Conservation (phyloP, 2,797 vertebrate genomes). For the Notamacropus eugenii region DNA sequence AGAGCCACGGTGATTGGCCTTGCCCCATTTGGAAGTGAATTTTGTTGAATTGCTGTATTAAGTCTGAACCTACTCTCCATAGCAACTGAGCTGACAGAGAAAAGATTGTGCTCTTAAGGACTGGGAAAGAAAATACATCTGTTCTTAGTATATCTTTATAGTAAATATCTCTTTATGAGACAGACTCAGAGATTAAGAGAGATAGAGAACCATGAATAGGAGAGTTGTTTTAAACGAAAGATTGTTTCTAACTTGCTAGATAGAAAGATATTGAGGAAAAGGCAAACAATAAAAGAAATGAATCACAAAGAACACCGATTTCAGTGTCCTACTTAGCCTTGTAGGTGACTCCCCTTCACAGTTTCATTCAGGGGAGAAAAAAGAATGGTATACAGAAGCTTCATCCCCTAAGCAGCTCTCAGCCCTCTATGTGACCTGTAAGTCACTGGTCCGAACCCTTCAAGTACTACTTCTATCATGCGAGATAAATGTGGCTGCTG, state of each 20-base stretch:
- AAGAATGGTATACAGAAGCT: not conserved
- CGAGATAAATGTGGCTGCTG: not conserved
- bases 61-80: not conserved
- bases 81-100: not conserved
- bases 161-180: not conserved
- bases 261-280: not conserved
- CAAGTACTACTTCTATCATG: not conserved
- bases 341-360: not conserved
- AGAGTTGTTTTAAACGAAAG: not conserved
- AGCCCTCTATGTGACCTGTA: not conserved
- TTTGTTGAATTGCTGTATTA: not conserved
- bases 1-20: not conserved
- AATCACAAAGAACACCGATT: not conserved
- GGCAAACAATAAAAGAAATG: not conserved
- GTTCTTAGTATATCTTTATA: not conserved
- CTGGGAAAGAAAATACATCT: not conserved
- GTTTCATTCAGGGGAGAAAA: not conserved
- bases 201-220: not conserved
- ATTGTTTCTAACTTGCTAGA: not conserved
- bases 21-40: not conserved
- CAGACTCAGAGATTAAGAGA: not conserved
- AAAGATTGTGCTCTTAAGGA: not conserved
- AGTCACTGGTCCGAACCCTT: not conserved
- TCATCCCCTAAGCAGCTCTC: not conserved
- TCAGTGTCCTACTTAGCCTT: not conserved